A percentile compares a stretch with the other conserved stretches of the same genome.
Conservation (phyloP, 2,113 vertebrate species). For the Mustela lutreola region DNA sequence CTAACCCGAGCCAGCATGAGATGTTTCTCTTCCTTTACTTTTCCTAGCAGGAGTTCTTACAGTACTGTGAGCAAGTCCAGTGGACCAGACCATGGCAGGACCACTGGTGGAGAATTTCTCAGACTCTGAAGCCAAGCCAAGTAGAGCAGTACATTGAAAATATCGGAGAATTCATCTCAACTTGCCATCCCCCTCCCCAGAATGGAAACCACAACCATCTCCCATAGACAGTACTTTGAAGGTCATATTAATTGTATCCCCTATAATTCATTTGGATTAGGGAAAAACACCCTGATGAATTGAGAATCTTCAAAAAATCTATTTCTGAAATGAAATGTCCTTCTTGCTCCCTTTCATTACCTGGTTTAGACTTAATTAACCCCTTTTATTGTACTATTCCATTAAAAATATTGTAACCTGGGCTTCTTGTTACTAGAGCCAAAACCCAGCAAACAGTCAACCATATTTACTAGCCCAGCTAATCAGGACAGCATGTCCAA, state of each 20-base stretch:
- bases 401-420: not conserved
- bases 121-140: not conserved
- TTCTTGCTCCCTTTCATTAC: no score
- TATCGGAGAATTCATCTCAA: not conserved
- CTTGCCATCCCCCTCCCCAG: not conserved
- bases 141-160: not conserved
- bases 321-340: not conserved
- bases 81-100: not conserved
- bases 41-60: not conserved
- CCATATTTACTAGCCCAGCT: not conserved
- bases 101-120: accelerated
- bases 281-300: not conserved
- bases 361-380: not conserved
- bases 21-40: not conserved
- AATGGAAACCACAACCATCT: not conserved
- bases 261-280: not conserved
- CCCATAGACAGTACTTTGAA: not conserved
- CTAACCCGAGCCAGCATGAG: not conserved
- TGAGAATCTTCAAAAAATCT: not conserved
- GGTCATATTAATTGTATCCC: not conserved
- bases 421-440: not conserved
- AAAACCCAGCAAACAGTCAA: no score
- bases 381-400: not conserved
- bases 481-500: no score
- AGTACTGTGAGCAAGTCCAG: no score